A percentile compares a stretch with the other conserved stretches of the same genome.
These are phyloP conservation scores for Conops quadrifasciatus DNA, from an alignment of 2,888 invertebrate genomes.

Conservation along the genomic window DNA sequence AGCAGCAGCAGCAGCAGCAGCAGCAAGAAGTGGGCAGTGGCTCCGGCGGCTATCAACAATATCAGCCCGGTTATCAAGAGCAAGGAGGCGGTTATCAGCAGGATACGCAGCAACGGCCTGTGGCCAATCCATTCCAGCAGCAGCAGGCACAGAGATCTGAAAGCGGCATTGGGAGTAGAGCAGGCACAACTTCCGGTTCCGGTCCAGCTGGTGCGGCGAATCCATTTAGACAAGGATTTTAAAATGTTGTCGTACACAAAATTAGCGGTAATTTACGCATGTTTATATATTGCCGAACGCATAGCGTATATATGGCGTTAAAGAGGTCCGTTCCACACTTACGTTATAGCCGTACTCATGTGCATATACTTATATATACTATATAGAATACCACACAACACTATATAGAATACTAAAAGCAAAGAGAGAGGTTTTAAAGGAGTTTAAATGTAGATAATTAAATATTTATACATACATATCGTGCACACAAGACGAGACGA, in stretches of 20 bases:
- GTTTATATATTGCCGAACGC: constrained; percentile 53
- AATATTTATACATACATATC: constrained; percentile 18
- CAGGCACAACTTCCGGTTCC: constrained; percentile 49
- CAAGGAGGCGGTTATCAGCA: constrained; percentile 65
- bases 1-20: constrained; percentile 67
- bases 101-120: constrained; percentile 63
- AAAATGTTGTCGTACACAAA: constrained; percentile 67
- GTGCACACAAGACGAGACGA: too few species aligned
- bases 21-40: constrained; percentile 47
- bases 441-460: background rate
- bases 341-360: background rate
- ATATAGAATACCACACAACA: too few species aligned
- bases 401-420: too few species aligned
- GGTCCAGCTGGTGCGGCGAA: constrained; percentile 72
- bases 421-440: background rate
- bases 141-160: constrained; percentile 63
- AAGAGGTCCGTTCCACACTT: constrained; percentile 15
- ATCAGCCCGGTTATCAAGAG: constrained; percentile 62
- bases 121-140: constrained; percentile 81
- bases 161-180: constrained; percentile 61
- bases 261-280: constrained; percentile 63
- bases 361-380: background rate
- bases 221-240: constrained; percentile 86
- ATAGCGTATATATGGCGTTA: constrained; percentile 50
- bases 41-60: constrained; percentile 62